Conservation (phyloP, 1,140 invertebrate species). For the Metaphire vulgaris region DNA sequence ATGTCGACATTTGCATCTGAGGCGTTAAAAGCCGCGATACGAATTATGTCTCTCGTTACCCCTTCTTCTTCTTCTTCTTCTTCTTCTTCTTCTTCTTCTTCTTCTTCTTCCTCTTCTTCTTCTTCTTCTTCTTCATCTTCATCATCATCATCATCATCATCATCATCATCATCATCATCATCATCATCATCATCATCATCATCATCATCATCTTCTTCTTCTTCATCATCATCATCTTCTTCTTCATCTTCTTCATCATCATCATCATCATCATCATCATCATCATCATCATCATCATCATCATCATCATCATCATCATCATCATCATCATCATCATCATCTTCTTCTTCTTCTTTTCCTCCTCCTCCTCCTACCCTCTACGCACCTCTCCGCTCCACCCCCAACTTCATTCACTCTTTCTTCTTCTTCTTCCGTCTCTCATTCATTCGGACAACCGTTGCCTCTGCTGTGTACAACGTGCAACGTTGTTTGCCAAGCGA, state of each 20-base stretch:
- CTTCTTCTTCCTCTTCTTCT: neutral
- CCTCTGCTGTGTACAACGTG: too few species aligned
- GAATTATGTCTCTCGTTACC: too few species aligned
- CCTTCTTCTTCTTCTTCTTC: neutral
- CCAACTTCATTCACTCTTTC: too few species aligned
- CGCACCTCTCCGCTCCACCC: too few species aligned
- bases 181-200: conserved; percentile 15
- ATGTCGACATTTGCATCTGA: too few species aligned
- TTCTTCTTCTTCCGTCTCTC: too few species aligned
- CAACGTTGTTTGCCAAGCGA: too few species aligned
- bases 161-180: conserved; percentile 16
- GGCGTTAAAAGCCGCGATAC: too few species aligned
- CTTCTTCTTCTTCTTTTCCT: neutral
- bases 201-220: conserved; percentile 18
- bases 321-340: conserved; percentile 18
- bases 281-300: conserved; percentile 16
- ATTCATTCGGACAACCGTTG: too few species aligned
- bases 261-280: conserved; percentile 18
- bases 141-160: conserved; percentile 18
- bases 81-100: conserved; percentile 10
- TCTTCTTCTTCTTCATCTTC: conserved; percentile 3
- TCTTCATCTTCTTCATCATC: conserved; percentile 15
- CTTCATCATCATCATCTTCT: conserved; percentile 8
- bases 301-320: conserved; percentile 16
- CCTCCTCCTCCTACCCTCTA: neutral